Percentiles rank a stretch among this genome's conserved stretches.
These are phyloP conservation scores for Micromesistius poutassou DNA, from an alignment of 2,797 vertebrate species.

Conservation along the genomic window DNA sequence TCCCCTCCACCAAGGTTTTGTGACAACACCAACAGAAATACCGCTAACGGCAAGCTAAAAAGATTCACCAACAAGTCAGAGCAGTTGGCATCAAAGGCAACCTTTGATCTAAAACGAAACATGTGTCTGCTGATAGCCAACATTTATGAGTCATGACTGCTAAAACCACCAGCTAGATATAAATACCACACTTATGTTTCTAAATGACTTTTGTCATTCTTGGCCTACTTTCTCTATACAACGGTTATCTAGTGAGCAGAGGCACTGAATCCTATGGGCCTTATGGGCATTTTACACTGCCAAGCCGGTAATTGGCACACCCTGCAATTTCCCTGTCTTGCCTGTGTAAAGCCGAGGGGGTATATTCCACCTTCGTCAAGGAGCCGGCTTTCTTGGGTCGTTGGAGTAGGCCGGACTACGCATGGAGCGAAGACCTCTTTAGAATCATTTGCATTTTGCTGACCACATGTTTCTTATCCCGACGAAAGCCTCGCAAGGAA, in stretches of 20 bases:
- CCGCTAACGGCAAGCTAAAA: not conserved
- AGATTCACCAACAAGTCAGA: not conserved
- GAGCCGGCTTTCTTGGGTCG: too few relatives aligned
- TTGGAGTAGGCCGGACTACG: too few relatives aligned
- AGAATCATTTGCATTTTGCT: too few relatives aligned
- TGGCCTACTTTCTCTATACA: not conserved
- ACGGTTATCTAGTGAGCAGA: not conserved
- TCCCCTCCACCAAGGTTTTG: not conserved
- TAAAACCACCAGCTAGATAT: not conserved
- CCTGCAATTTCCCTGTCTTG: too few relatives aligned
- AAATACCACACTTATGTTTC: not conserved
- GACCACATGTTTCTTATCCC: too few relatives aligned
- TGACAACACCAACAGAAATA: not conserved
- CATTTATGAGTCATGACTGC: too few relatives aligned
- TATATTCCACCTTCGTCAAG: too few relatives aligned
- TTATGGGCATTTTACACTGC: not conserved
- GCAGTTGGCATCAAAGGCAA: not conserved
- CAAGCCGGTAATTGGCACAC: too few relatives aligned
- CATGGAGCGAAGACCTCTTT: too few relatives aligned
- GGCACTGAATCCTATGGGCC: not conserved
- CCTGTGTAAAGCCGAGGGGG: too few relatives aligned
- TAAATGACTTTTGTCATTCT: not conserved
- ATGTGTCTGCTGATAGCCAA: too few relatives aligned
- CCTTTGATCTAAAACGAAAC: not conserved
- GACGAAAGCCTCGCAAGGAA: too few relatives aligned